Evolutionary conservation across 1,140 invertebrate genomes (phyloP).

Genomic region (Branchinecta lindahli): DNA sequence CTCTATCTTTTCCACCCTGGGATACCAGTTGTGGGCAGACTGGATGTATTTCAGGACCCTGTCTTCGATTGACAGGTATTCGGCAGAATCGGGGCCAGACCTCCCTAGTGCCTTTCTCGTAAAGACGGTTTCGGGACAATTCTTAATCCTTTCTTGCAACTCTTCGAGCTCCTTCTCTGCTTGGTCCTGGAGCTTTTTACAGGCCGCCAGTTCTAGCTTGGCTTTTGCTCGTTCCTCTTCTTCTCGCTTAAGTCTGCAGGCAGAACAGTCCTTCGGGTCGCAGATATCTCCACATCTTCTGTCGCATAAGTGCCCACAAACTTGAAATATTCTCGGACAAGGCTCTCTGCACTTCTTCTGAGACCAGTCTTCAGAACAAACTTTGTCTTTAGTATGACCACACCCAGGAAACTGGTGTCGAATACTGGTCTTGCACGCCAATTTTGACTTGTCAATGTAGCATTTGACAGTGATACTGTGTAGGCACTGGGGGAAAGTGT

Average conservation of each 20-base stretch:
- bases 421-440: conserved; percentile 3
- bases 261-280: neutral
- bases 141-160: neutral
- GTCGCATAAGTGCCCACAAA: conserved; percentile 2
- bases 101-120: neutral
- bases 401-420: neutral
- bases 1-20: neutral
- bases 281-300: conserved; percentile 11
- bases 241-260: neutral
- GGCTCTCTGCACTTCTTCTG: neutral
- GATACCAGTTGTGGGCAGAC: conserved; percentile 17
- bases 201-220: neutral
- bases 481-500: neutral
- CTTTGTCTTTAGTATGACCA: neutral
- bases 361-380: neutral
- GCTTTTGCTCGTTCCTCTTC: conserved; percentile 11
- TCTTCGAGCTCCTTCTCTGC: neutral
- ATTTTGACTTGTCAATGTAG: neutral
- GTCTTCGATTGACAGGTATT: conserved; percentile 16
- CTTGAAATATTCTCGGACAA: neutral
- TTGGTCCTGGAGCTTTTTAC: conserved; percentile 5
- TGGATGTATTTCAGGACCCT: conserved; percentile 18
- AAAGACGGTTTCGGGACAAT: neutral
- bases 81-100: neutral
- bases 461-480: neutral